Evolutionary conservation across 2,113 vertebrate species (phyloP).

Genomic region (Poeciliopsis retropinna): DNA sequence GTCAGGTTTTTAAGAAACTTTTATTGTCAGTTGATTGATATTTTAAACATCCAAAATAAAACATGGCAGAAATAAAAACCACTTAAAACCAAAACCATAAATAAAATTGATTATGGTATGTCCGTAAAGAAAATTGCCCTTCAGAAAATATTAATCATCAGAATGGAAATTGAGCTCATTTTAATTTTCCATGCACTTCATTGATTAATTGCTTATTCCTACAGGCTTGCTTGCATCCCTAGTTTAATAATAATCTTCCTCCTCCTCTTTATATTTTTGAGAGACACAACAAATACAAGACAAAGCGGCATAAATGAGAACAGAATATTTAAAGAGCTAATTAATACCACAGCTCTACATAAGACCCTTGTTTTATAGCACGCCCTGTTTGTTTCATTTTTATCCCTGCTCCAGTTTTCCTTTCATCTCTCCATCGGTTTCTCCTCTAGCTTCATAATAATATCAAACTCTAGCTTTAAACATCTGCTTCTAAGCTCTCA

Average conservation of each 20-base stretch:
- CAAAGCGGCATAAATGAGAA: neutral
- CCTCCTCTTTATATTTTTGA: neutral
- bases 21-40: no score
- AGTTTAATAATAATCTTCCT: neutral
- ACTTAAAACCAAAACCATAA: no score
- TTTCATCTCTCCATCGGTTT: slow-evolving; percentile 16
- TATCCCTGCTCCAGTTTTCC: slow-evolving; percentile 1
- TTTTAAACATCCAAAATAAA: no score
- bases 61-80: no score
- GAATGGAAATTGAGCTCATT: no score
- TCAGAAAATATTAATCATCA: no score
- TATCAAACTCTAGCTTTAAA: slow-evolving; percentile 25
- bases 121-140: no score
- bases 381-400: neutral
- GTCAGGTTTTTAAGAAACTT: no score
- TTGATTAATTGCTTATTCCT: no score
- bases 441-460: slow-evolving; percentile 32
- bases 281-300: neutral
- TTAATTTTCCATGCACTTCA: no score
- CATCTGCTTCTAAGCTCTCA: slow-evolving; percentile 9
- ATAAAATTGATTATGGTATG: no score
- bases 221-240: no score
- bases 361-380: slow-evolving; percentile 6
- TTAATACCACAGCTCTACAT: slow-evolving; percentile 31
- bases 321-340: slow-evolving; percentile 39